A percentile compares a stretch with the other conserved stretches of the same genome.
phyloP scores from a whole-genome alignment of 2,797 vertebrate species.

The Carapus acus region DNA sequence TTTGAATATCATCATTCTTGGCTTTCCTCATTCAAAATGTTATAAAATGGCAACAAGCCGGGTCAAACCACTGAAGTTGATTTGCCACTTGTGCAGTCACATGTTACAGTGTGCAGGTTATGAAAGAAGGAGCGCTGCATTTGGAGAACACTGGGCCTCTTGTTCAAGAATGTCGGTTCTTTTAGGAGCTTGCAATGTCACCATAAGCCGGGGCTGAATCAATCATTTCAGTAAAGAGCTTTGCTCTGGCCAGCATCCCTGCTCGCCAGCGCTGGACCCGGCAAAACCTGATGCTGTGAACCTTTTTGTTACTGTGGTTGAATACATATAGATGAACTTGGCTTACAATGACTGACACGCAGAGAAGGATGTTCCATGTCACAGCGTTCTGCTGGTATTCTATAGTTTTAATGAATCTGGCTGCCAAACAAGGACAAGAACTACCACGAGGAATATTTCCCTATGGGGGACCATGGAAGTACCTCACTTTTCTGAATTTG shows the following conservation, averaged over 20 bases:
- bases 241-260: constrained; percentile 12
- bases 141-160: constrained; percentile 59
- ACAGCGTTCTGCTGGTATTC: constrained; percentile 78
- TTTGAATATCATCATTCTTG: constrained; percentile 1
- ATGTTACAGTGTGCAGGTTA: constrained; percentile 40
- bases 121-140: constrained; percentile 44
- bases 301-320: constrained; percentile 10
- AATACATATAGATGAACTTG: background rate
- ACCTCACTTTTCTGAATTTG: constrained; percentile 87
- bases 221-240: constrained; percentile 58
- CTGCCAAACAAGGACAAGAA: constrained; percentile 47
- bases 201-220: constrained; percentile 42
- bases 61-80: constrained; percentile 24
- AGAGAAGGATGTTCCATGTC: constrained; percentile 69
- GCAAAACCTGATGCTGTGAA: constrained; percentile 11
- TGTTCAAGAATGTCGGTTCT: constrained; percentile 48
- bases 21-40: constrained; percentile 31
- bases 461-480: constrained; percentile 86
- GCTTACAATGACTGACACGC: constrained; percentile 59
- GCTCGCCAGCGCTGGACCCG: constrained; percentile 4
- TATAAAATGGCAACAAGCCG: background rate
- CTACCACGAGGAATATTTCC: constrained; percentile 68
- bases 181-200: constrained; percentile 22
- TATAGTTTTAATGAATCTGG: constrained; percentile 59
- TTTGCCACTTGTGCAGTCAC: constrained; percentile 37